Base-by-base conservation (phyloP, 2,113 vertebrate species). In the Caranx melampygus region DNA sequence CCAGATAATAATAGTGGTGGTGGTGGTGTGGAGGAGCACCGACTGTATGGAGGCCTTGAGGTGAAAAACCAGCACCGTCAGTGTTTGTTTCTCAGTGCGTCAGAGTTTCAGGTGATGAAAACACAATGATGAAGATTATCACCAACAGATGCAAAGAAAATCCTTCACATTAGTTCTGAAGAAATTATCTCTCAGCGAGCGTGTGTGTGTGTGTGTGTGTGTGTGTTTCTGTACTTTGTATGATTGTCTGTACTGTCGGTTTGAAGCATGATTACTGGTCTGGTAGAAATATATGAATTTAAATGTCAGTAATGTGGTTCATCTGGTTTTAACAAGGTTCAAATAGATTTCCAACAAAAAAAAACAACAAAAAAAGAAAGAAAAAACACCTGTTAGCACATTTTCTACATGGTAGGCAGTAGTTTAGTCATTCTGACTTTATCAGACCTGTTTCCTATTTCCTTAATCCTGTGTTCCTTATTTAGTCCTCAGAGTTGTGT, bases 251-350 rank as follows among this genome's bases (percentile, higher is more conserved):
- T 31, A 15, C 59, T 75, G 40, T 78, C 58, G 51, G 63, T 78
- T 60, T 67, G 63, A 85, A 45, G 73, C 76, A 83, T 85, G 84
- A 78, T 15, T 65, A 62, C 55, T 68, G 44, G 42, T 84, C 65
- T 84, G 75, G 37, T 80, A n/a, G 67, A 64, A 79, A 58, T 31
- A 60, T 42, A 37, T 54, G 34, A 2, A 75, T 75, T 82, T 80
- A 73, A 57, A 74, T 75, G 62, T 75, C 16, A 76, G 37, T 70
- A 55, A 83, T 45, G n/a, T 72, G 62, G 47, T 59, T 59, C 45
- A 69, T 77, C 52, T 76, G 61, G 75, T 84, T 73, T 65, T 62
- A 49, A 72, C 47, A 64, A 26, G 26, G 40, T 42, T 76, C 10
- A 75, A 81, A 72, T 82, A 79, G 69, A 78, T 85, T 77, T 67